Evolutionary conservation across 2,797 vertebrate genomes (phyloP).

Genomic region (Pteropus rufus): DNA sequence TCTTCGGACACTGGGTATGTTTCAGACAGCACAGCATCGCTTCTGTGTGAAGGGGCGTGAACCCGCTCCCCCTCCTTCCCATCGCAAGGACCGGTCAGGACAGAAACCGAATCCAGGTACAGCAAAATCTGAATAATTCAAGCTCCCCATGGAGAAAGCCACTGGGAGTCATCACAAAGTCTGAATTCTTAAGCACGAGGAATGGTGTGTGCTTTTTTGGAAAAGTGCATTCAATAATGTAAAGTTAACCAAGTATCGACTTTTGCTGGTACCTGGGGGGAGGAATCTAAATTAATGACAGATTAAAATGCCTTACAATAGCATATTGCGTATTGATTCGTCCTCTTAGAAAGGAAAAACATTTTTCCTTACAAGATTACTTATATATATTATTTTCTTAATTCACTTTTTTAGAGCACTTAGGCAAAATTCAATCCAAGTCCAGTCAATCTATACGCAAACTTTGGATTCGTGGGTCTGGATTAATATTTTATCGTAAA

Average conservation of each 20-base stretch:
- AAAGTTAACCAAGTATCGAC: slow-evolving; percentile 30
- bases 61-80: neutral
- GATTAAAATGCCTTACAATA: neutral
- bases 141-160: neutral
- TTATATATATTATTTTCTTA: neutral
- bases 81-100: neutral
- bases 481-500: neutral
- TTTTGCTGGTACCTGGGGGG: neutral
- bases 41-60: neutral
- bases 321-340: slow-evolving; percentile 20
- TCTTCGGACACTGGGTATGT: neutral
- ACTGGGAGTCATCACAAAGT: neutral
- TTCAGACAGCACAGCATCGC: neutral
- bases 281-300: neutral
- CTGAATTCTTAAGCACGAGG: neutral
- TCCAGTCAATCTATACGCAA: neutral
- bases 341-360: neutral
- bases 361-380: neutral
- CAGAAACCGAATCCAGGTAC: neutral
- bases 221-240: slow-evolving; percentile 10
- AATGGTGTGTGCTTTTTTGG: neutral
- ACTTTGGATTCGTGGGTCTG: neutral
- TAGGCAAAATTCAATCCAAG: neutral
- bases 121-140: neutral
- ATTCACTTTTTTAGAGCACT: neutral